Base-by-base conservation (phyloP, 1,140 invertebrate species). In the Archivesica marissinica region DNA sequence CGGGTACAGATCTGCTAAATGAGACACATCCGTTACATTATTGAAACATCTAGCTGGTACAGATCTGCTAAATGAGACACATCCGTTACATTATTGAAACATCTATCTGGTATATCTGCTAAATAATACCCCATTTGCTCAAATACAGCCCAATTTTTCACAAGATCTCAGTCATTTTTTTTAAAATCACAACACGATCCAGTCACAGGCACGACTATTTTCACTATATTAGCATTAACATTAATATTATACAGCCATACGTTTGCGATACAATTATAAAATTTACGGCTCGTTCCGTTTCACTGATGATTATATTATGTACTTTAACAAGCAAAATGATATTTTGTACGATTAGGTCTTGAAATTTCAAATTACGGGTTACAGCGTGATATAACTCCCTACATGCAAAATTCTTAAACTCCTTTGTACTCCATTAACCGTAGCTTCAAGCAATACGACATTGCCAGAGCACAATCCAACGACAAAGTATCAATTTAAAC, bases 401-500 rank as follows among this genome's bases (percentile, higher is more conserved):
- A n/a, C 50, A n/a, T 54, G 50, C 4, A 20, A 54, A 54, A n/a
- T 54, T 15, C 50, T n/a, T n/a, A n/a, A n/a, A n/a, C n/a, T n/a
- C n/a, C n/a, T n/a, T n/a, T 54, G 50, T 7, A 11, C 54, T 59
- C 54, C 54, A 28, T 28, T 28, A 23, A 59, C 3, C 25, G 9
- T 15, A 2, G 13, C 23, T 59, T 28, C 25, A 59, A 59, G 2
- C 25, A 28, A 54, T n/a, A n/a, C 20, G 23, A 20, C 17, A 54
- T 54, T 54, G 17, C 15, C 6, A 54, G 23, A 59, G n/a, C 54
- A 54, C 50, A n/a, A 23, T n/a, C n/a, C n/a, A n/a, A 59, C 54
- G 6, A 59, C 54, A 59, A 59, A 59, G 3, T 28, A 59, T 59
- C 54, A 59, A 59, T 59, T 59, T 28, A 59, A 59, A 59, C 54